These are phyloP conservation scores for Tinea pellionella DNA, from an alignment of 2,888 invertebrate genomes.

Conservation along the genomic window DNA sequence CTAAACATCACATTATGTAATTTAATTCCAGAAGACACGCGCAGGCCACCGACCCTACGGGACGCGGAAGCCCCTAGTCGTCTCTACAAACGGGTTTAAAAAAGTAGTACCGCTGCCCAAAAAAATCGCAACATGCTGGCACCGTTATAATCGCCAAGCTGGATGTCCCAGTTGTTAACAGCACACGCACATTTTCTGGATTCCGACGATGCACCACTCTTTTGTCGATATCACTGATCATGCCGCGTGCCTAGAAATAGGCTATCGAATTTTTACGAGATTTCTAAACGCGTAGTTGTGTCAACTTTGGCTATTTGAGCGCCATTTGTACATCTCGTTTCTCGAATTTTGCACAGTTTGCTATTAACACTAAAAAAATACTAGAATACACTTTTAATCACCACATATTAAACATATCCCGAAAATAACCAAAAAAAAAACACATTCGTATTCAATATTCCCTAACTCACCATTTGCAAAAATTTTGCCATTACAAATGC, in stretches of 20 bases:
- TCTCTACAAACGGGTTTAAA: slow-evolving; percentile 70
- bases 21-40: slow-evolving; percentile 64
- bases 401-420: slow-evolving; percentile 37
- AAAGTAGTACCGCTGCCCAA: slow-evolving; percentile 71
- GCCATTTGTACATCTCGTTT: slow-evolving; percentile 67
- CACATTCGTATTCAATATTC: slow-evolving; percentile 52
- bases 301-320: slow-evolving; percentile 68
- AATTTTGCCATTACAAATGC: slow-evolving; percentile 83
- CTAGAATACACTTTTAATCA: slow-evolving; percentile 47
- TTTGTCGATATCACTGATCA: slow-evolving; percentile 53
- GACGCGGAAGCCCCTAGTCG: slow-evolving; percentile 69
- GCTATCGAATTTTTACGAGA: slow-evolving; percentile 50
- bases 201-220: slow-evolving; percentile 58
- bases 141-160: slow-evolving; percentile 71
- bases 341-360: slow-evolving; percentile 55
- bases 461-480: slow-evolving; percentile 82
- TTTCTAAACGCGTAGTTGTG: slow-evolving; percentile 69
- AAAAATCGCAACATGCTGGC: slow-evolving; percentile 72
- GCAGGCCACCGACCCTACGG: slow-evolving; percentile 68
- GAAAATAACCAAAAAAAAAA: slow-evolving; percentile 33
- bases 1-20: slow-evolving; percentile 67
- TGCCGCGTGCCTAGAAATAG: slow-evolving; percentile 52
- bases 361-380: slow-evolving; percentile 54
- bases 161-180: slow-evolving; percentile 67
- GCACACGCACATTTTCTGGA: slow-evolving; percentile 51